Evolutionary conservation across 1,140 invertebrate species (phyloP).

Genomic region (Colletes gigas): DNA sequence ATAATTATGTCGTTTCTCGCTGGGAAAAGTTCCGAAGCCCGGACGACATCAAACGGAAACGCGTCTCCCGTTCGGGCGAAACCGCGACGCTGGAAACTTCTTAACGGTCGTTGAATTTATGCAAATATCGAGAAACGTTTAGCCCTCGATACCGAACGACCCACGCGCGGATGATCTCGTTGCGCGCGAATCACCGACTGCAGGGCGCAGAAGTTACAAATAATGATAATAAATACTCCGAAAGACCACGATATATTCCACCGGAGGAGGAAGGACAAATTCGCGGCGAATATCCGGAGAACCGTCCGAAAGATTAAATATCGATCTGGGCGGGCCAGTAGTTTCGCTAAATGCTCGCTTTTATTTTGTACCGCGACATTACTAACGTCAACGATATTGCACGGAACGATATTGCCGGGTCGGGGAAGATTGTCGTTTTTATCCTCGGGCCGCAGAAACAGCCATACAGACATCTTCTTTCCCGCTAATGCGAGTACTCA

Average conservation of each 20-base stretch:
- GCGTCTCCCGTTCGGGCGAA: slow-evolving; percentile 14
- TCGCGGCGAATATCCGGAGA: not conserved
- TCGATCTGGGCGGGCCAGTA: not conserved
- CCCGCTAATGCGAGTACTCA: slow-evolving; percentile 49
- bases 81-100: slow-evolving; percentile 3
- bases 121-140: slow-evolving; percentile 14
- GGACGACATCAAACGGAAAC: slow-evolving; percentile 50
- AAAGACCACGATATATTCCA: too few species aligned
- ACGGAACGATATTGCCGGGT: slow-evolving; percentile 30
- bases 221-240: too few species aligned
- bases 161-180: too few species aligned
- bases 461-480: slow-evolving; percentile 23
- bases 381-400: not conserved
- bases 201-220: too few species aligned
- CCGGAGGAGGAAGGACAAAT: too few species aligned
- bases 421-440: slow-evolving; percentile 40
- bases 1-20: slow-evolving; percentile 60
- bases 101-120: not conserved
- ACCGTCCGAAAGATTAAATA: not conserved
- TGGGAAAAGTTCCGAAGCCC: slow-evolving; percentile 29
- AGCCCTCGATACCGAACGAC: not conserved
- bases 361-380: slow-evolving; percentile 9
- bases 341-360: not conserved
- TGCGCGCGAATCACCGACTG: too few species aligned
- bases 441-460: slow-evolving; percentile 32